These are phyloP conservation scores for Trematomus loennbergii DNA, from an alignment of 2,113 vertebrate genomes.

Conservation along the genomic window DNA sequence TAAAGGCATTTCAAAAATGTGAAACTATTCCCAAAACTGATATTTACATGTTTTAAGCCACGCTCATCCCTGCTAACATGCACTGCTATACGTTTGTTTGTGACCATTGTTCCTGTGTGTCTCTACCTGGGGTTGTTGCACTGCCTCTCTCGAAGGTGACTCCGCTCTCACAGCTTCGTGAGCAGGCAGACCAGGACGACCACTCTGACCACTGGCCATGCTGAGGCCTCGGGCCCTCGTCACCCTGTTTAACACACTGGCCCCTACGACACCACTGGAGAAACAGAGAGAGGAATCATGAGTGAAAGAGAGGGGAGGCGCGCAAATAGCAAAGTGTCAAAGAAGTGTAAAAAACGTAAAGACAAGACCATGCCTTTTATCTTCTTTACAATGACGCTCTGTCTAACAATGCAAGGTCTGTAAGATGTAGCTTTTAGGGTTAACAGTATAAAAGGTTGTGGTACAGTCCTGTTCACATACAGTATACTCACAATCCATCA, in stretches of 20 bases:
- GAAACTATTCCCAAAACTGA: no score
- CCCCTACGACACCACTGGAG: conserved; percentile 92
- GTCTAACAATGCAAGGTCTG: conserved; percentile 18
- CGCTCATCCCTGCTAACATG: background rate
- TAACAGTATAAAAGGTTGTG: conserved; percentile 30
- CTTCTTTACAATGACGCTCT: conserved; percentile 38
- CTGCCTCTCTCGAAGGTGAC: conserved; percentile 88
- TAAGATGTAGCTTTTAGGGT: conserved; percentile 35
- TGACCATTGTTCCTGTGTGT: background rate
- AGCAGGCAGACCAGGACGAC: conserved; percentile 90
- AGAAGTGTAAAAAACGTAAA: conserved; percentile 21
- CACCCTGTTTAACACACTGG: conserved; percentile 90
- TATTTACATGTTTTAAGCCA: no score
- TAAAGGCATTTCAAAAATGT: no score
- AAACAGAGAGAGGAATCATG: background rate
- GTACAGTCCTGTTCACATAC: conserved; percentile 21
- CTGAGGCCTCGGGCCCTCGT: conserved; percentile 86
- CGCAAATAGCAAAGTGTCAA: conserved; percentile 10
- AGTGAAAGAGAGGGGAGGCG: background rate
- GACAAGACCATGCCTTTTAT: conserved; percentile 22
- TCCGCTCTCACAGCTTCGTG: conserved; percentile 90
- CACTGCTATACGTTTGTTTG: background rate
- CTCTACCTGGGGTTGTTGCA: conserved; percentile 88
- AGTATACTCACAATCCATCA: conserved; percentile 24
- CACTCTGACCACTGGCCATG: conserved; percentile 91